phyloP scores from a whole-genome alignment of 2,797 vertebrate genomes.

The Scyliorhinus canicula region DNA sequence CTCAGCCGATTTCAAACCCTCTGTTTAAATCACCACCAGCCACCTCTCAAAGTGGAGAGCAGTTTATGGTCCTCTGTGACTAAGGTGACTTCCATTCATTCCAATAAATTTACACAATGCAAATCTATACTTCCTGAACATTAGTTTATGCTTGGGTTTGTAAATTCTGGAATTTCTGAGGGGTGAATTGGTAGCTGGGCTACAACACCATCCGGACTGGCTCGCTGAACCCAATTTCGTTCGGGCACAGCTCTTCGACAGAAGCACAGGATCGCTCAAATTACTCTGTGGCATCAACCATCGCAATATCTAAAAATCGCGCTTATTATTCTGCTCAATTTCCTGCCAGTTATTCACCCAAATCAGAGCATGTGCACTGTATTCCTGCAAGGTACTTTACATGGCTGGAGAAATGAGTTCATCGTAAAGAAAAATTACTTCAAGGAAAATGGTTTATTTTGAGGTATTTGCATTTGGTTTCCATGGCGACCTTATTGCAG shows the following conservation, averaged over 20 bases:
- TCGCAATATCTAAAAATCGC: background rate
- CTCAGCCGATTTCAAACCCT: too few species aligned
- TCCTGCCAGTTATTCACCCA: background rate
- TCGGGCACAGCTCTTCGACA: background rate
- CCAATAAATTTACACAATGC: too few species aligned
- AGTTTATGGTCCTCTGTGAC: too few species aligned
- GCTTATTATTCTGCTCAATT: background rate
- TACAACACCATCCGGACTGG: background rate
- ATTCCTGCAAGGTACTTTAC: background rate
- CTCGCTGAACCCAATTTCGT: background rate
- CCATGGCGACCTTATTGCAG: background rate
- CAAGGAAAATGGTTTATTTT: constrained; percentile 13
- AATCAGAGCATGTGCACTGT: background rate
- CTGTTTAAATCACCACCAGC: too few species aligned
- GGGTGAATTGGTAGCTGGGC: background rate
- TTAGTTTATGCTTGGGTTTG: background rate
- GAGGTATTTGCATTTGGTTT: constrained; percentile 12
- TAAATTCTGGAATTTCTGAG: background rate
- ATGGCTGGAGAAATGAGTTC: background rate
- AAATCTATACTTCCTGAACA: background rate
- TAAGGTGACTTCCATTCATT: too few species aligned
- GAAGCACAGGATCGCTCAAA: background rate
- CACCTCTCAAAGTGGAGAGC: too few species aligned
- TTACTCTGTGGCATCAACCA: background rate
- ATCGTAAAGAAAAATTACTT: background rate